These are phyloP conservation scores for Xenentodon cancila DNA, from an alignment of 2,797 vertebrate genomes.

Conservation along the genomic window DNA sequence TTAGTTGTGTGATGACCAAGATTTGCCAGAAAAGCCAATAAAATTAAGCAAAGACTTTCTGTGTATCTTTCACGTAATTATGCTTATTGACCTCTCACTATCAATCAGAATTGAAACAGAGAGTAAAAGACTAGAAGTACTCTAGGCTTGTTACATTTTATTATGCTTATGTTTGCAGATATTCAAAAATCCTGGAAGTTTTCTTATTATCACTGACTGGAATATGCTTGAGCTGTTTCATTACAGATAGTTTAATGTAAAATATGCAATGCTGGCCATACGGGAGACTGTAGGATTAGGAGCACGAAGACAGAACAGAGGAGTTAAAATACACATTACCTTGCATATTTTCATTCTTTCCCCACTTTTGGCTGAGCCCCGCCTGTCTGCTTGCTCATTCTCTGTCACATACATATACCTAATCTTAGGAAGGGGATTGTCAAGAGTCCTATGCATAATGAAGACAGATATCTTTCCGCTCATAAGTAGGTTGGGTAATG, in stretches of 20 bases:
- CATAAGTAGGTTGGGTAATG: slow-evolving; percentile 57
- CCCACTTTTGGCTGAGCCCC: slow-evolving; percentile 51
- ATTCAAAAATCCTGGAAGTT: slow-evolving; percentile 55
- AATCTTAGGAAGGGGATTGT: slow-evolving; percentile 72
- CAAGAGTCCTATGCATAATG: slow-evolving; percentile 69
- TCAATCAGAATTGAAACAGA: slow-evolving; percentile 12
- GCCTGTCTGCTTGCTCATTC: slow-evolving; percentile 35
- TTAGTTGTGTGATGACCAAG: no score
- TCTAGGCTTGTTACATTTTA: slow-evolving; percentile 42
- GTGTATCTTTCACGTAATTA: neutral
- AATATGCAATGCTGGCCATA: slow-evolving; percentile 46
- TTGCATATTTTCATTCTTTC: slow-evolving; percentile 55
- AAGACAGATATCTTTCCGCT: slow-evolving; percentile 60
- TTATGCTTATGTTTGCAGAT: slow-evolving; percentile 43
- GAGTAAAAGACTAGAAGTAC: slow-evolving; percentile 10
- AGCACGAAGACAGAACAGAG: slow-evolving; percentile 14
- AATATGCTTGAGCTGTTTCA: slow-evolving; percentile 63
- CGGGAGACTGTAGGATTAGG: slow-evolving; percentile 21
- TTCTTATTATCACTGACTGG: slow-evolving; percentile 67
- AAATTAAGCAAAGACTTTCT: neutral
- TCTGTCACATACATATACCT: slow-evolving; percentile 56
- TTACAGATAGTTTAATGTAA: slow-evolving; percentile 72
- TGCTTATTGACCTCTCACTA: slow-evolving; percentile 16
- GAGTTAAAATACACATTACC: slow-evolving; percentile 21
- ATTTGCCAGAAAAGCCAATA: no score